phyloP scores from a whole-genome alignment of 64 coral and sea anemone species.

The Montipora efflorescens region DNA sequence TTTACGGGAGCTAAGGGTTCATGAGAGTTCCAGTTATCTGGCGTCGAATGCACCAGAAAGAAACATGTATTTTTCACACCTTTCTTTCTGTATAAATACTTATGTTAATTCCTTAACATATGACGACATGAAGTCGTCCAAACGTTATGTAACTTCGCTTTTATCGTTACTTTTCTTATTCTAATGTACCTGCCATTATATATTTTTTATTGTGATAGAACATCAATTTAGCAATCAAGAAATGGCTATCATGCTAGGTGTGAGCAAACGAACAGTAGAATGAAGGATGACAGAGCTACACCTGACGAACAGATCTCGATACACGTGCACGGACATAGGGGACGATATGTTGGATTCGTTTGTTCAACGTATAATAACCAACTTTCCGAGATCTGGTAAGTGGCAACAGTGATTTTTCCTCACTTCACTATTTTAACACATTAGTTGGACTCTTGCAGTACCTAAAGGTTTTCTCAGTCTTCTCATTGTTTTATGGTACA shows the following conservation, averaged over 20 bases:
- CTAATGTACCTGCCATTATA: neutral
- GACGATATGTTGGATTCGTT: constrained; percentile 66
- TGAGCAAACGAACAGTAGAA: constrained; percentile 68
- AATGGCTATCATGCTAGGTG: constrained; percentile 72
- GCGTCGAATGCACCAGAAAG: no score
- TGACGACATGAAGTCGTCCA: no score
- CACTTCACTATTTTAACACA: no score
- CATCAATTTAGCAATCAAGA: constrained; percentile 65
- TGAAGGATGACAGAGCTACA: constrained; percentile 53
- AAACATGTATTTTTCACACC: no score
- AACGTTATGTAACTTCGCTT: neutral
- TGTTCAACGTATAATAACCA: neutral
- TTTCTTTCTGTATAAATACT: no score
- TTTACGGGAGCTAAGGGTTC: no score
- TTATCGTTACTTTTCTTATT: neutral
- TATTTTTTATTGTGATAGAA: constrained; percentile 35
- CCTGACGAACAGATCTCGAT: constrained; percentile 45
- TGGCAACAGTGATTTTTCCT: no score
- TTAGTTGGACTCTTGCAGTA: no score
- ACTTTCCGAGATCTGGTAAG: no score
- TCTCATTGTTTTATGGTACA: neutral
- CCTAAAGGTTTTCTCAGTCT: no score
- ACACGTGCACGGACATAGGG: constrained; percentile 23
- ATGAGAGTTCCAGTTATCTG: no score
- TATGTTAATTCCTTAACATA: no score